Conservation (phyloP, 2,888 invertebrate genomes). For the Perizoma flavofasciatum region DNA sequence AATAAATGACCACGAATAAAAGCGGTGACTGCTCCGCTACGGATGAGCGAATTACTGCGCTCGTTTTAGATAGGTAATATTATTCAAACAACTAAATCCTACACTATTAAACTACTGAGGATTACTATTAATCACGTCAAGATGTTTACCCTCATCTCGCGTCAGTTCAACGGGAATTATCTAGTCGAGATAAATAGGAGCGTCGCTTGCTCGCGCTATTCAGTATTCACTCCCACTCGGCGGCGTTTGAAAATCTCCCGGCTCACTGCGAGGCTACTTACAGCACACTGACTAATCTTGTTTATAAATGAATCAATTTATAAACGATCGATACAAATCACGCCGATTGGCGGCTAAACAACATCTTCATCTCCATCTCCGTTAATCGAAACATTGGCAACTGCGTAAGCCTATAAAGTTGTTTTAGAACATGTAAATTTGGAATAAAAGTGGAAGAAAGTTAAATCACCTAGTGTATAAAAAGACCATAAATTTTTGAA, state of each 20-base stretch:
- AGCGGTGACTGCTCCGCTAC: constrained; percentile 31
- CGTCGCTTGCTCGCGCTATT: constrained; percentile 58
- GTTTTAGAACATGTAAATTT: constrained; percentile 60
- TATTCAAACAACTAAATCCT: constrained; percentile 75
- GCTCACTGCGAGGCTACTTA: constrained; percentile 54
- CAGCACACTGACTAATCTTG: constrained; percentile 54
- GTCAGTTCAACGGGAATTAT: constrained; percentile 75
- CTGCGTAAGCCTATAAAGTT: constrained; percentile 40
- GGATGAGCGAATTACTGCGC: constrained; percentile 56
- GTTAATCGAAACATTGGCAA: constrained; percentile 41
- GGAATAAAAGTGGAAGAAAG: constrained; percentile 57
- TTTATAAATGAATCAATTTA: constrained; percentile 65
- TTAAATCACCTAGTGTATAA: constrained; percentile 57
- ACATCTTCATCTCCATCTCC: constrained; percentile 34
- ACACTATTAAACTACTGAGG: constrained; percentile 77
- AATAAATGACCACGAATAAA: constrained; percentile 31
- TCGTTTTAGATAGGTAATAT: constrained; percentile 60
- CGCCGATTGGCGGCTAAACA: constrained; percentile 48
- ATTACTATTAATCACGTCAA: constrained; percentile 80
- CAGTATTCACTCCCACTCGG: constrained; percentile 56
- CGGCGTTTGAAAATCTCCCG: constrained; percentile 58
- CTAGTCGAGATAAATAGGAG: constrained; percentile 74
- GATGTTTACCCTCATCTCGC: constrained; percentile 79
- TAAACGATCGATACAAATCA: constrained; percentile 51
- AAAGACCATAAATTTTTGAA: constrained; percentile 54